These are phyloP conservation scores for Linurgus olivaceus DNA, from an alignment of 2,797 vertebrate species.

Conservation along the genomic window DNA sequence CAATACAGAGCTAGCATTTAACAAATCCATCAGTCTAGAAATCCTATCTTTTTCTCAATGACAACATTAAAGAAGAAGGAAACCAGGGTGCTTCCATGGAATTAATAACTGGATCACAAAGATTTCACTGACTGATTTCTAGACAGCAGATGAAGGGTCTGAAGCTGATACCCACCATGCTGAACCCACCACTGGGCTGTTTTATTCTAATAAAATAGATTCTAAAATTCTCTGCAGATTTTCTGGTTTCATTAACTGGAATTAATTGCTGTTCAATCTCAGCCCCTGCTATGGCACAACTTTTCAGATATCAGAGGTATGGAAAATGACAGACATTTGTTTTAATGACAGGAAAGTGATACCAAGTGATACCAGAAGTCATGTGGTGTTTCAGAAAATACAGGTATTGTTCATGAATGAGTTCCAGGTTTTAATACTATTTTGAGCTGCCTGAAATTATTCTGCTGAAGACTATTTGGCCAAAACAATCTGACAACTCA, in stretches of 20 bases:
- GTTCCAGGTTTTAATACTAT: not conserved
- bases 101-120: not conserved
- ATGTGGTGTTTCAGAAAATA: not conserved
- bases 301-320: not conserved
- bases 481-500: not conserved
- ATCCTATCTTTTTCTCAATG: not conserved
- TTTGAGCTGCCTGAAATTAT: not conserved
- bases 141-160: not conserved
- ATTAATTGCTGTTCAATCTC: not conserved
- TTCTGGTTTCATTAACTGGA: not conserved
- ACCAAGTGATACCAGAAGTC: not conserved
- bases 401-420: not conserved
- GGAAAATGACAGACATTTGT: not conserved
- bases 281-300: not conserved
- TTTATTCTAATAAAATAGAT: not conserved
- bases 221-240: not conserved
- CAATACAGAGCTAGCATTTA: not conserved
- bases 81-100: not conserved
- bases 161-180: not conserved
- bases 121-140: not conserved
- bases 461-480: not conserved
- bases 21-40: not conserved
- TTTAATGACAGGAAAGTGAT: not conserved
- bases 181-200: not conserved
- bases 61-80: not conserved